Percentiles rank a stretch among this genome's conserved stretches.
These are phyloP conservation scores for Leptogaster cylindrica DNA, from an alignment of 2,888 invertebrate genomes.

Conservation along the genomic window DNA sequence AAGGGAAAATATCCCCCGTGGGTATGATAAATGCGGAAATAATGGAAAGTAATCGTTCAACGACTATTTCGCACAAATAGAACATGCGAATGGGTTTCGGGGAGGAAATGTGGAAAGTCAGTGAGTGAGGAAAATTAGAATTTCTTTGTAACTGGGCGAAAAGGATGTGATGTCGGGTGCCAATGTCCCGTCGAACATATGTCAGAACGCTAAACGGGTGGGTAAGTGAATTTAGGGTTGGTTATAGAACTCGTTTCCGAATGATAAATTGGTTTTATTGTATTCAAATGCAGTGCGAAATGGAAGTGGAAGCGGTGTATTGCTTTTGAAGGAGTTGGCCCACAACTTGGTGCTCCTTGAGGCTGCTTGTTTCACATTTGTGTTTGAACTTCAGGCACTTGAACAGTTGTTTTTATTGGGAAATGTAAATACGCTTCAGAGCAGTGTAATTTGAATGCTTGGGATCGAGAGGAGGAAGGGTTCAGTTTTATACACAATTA, in stretches of 20 bases:
- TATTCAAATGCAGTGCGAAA: neutral
- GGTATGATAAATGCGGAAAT: conserved; percentile 40
- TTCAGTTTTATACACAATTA: neutral
- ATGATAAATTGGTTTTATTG: conserved; percentile 9
- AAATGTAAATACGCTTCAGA: too few relatives aligned
- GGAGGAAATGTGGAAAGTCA: neutral
- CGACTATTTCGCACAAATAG: conserved; percentile 12
- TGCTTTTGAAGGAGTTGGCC: too few relatives aligned
- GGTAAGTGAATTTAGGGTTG: conserved; percentile 1
- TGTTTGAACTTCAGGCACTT: too few relatives aligned
- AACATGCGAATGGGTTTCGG: neutral
- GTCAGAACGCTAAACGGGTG: neutral
- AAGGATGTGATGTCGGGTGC: too few relatives aligned
- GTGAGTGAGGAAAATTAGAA: neutral
- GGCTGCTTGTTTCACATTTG: too few relatives aligned
- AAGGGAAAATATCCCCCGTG: conserved; percentile 30
- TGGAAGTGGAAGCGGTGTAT: too few relatives aligned
- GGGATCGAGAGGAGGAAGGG: too few relatives aligned
- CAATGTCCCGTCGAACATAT: conserved; percentile 12
- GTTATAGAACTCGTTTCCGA: neutral
- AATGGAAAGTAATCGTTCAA: conserved; percentile 41
- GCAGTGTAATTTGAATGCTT: too few relatives aligned
- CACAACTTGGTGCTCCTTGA: too few relatives aligned
- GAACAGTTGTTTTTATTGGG: too few relatives aligned
- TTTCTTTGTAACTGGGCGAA: too few relatives aligned